Evolutionary conservation across 2,888 invertebrate species (phyloP).

Genomic region (Lycocerus yunnanus): DNA sequence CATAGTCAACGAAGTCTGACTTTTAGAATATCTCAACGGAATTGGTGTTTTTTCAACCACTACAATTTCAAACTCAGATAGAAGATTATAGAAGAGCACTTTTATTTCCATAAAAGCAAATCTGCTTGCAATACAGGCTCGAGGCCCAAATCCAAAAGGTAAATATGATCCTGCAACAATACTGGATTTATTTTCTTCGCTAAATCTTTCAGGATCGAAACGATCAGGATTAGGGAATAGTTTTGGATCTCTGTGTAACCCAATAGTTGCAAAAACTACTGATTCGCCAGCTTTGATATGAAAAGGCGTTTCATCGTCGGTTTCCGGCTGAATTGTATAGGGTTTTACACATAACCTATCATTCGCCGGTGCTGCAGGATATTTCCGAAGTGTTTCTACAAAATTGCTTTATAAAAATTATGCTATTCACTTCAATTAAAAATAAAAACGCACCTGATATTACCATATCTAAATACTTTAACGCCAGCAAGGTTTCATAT

Average conservation of each 20-base stretch:
- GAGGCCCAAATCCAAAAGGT: constrained; percentile 59
- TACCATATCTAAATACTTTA: constrained; percentile 3
- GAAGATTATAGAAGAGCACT: constrained; percentile 37
- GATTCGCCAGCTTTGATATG: constrained; percentile 29
- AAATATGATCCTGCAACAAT: constrained; percentile 53
- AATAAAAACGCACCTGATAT: constrained; percentile 3
- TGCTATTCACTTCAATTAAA: not conserved
- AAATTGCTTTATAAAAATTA: not conserved
- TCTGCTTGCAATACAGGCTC: constrained; percentile 64
- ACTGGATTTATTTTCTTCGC: constrained; percentile 60
- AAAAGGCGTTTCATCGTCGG: constrained; percentile 30
- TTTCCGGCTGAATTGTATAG: constrained; percentile 36
- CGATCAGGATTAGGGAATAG: constrained; percentile 44
- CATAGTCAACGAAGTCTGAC: constrained; percentile 33
- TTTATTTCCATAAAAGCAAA: constrained; percentile 46
- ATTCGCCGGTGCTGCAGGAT: constrained; percentile 37
- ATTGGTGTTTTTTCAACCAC: constrained; percentile 39
- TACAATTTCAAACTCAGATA: constrained; percentile 42
- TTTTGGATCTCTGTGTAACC: constrained; percentile 42
- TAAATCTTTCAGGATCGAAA: constrained; percentile 52
- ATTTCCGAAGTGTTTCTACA: constrained; percentile 42
- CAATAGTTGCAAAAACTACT: constrained; percentile 39
- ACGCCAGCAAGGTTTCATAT: not conserved
- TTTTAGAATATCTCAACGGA: constrained; percentile 37
- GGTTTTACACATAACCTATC: constrained; percentile 39